phyloP scores from a whole-genome alignment of 2,797 vertebrate genomes.

The Cynopterus sphinx region DNA sequence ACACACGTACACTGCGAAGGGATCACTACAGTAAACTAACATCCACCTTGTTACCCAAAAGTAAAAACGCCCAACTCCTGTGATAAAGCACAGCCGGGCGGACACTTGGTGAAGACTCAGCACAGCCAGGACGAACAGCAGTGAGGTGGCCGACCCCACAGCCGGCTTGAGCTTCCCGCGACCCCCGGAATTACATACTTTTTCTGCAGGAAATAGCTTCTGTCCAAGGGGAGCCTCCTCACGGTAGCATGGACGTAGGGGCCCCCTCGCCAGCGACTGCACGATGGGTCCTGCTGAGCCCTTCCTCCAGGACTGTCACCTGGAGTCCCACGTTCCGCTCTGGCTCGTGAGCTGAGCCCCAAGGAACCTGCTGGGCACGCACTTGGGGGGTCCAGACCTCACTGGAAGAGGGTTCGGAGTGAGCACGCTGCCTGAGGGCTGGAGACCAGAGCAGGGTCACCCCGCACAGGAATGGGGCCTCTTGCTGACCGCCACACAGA shows the following conservation, averaged over 20 bases:
- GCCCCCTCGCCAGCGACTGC: accelerated
- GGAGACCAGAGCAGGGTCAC: background rate
- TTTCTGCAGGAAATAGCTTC: background rate
- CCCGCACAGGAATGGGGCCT: background rate
- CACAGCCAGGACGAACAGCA: background rate
- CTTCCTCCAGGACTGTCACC: background rate
- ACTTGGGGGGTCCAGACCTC: background rate
- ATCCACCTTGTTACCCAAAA: background rate
- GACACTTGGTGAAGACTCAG: background rate
- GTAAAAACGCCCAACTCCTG: background rate
- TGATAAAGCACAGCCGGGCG: background rate
- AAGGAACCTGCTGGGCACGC: accelerated
- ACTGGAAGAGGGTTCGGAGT: background rate
- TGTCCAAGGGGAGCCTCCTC: background rate
- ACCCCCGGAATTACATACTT: background rate
- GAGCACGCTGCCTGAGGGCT: accelerated
- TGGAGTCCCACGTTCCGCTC: background rate
- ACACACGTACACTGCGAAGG: no score
- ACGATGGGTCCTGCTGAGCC: no score
- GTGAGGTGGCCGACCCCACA: accelerated
- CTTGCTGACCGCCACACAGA: background rate
- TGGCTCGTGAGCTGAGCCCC: background rate
- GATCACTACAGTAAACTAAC: background rate
- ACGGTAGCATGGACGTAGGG: accelerated
- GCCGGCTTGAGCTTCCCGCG: no score